A percentile compares a stretch with the other conserved stretches of the same genome.
phyloP scores from a whole-genome alignment of 1,140 invertebrate species.

The Teleogryllus occipitalis region DNA sequence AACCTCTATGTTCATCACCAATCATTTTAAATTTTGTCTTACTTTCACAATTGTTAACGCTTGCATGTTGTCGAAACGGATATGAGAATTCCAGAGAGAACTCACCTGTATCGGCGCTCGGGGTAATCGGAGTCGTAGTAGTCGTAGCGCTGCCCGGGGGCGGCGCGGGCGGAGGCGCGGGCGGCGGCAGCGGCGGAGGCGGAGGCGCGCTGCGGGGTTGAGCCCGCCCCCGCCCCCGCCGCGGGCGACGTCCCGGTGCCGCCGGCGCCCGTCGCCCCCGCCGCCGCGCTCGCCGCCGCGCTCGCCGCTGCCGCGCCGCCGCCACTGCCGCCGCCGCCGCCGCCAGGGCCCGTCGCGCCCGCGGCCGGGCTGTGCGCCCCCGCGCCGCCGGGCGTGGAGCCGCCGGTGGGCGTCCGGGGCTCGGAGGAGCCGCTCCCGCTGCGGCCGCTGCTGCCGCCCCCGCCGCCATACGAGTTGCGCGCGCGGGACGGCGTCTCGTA shows the following conservation, averaged over 20 bases:
- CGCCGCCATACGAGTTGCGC: conserved; percentile 27
- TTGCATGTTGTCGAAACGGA: background rate
- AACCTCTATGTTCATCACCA: no score
- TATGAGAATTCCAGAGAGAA: background rate
- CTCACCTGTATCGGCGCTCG: conserved; percentile 21
- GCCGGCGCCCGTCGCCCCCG: no score
- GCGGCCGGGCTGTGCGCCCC: background rate
- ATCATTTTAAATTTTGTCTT: background rate
- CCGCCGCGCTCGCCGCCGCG: conserved; percentile 27
- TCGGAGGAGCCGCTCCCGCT: background rate
- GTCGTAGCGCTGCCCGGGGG: conserved; percentile 27
- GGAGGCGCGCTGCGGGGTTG: conserved; percentile 31
- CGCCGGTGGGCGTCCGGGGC: background rate
- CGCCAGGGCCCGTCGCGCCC: conserved; percentile 35
- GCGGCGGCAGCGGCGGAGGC: conserved; percentile 13
- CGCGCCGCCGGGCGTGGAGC: background rate
- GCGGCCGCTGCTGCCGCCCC: conserved; percentile 9
- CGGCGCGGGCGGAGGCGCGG: no score
- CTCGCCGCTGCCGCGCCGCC: conserved; percentile 28
- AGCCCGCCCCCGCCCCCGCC: no score
- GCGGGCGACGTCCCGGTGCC: background rate
- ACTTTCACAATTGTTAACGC: background rate
- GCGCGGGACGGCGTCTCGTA: conserved; percentile 23
- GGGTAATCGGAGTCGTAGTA: conserved; percentile 23
- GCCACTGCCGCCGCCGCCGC: conserved; percentile 37